Conservation (phyloP, 2,888 invertebrate genomes). For the Eristalinus aeneus region DNA sequence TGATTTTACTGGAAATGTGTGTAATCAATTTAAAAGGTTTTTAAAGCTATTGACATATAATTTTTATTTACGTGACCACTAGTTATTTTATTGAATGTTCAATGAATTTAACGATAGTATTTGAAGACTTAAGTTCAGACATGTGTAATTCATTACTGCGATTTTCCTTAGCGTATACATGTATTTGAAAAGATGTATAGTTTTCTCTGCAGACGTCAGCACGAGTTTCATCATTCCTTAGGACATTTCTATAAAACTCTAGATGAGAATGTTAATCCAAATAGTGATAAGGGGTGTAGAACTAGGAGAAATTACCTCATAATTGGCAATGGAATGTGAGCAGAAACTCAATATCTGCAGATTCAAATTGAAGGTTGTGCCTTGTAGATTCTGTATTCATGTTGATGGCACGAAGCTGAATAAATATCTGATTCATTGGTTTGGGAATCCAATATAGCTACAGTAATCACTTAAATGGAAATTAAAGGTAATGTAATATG, state of each 20-base stretch:
- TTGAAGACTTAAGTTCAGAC: neutral
- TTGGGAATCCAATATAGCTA: neutral
- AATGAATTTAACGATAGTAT: neutral
- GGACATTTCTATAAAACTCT: neutral
- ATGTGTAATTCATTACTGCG: too few relatives aligned
- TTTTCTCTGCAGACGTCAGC: neutral
- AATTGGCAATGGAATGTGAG: neutral
- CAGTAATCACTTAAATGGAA: neutral
- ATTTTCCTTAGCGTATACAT: too few relatives aligned
- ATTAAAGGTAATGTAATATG: neutral
- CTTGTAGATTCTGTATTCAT: neutral
- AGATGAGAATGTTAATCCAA: neutral
- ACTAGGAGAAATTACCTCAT: neutral
- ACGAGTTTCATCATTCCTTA: neutral
- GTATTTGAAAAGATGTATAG: neutral
- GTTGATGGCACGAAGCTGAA: neutral
- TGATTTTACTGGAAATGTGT: conserved; percentile 24
- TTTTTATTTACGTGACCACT: conserved; percentile 30
- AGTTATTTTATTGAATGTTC: neutral
- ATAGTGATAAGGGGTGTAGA: neutral
- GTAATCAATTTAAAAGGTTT: conserved; percentile 26
- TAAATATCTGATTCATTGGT: neutral
- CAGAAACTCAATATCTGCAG: neutral
- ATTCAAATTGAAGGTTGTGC: neutral
- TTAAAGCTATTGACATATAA: conserved; percentile 37